Evolutionary conservation across 2,113 vertebrate species (phyloP), one percentile per base, ranked within the genome.

Genomic region (Caretta caretta): DNA sequence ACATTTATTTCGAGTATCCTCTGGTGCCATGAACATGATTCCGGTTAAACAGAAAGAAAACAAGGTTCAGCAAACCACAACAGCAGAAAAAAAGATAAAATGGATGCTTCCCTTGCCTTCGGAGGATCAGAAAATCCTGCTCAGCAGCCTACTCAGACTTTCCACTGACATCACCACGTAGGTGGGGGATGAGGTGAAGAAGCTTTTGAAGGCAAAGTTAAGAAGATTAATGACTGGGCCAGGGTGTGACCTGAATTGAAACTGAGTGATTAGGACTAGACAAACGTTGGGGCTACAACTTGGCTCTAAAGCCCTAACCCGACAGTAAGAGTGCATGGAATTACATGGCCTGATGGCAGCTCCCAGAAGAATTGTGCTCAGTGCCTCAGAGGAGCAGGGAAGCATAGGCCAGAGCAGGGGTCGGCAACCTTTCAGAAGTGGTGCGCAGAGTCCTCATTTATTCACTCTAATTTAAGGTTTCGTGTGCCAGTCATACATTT

Each of bases 101-200:
- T 25, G 8, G 3, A 3, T 20, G 1, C 22, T 3, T n/a, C 81
- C 9, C 4, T 84, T 56, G 24, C 6, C 50, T 86, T 59, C 0
- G 69, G 42, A 38, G 38, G 84, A 6, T 38, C 25, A 59, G 49
- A 87, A 11, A 25, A 88, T 65, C 35, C 25, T 53, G 19, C 27
- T 75, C 1, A 0, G 11, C 35, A 4, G 1, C 5, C 65, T 19
- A 17, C 81, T 6, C 1, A 14, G 87, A 2, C 5, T 90, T 10
- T 13, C 6, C 84, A 13, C 91, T 88, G 20, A 1, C 75, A 22
- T 62, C 7, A 3, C 80, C n/a, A 53, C 16, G 2, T 38, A 22
- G 24, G 65, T 1, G 3, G 38, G 38, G 57, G 24, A 17, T 3
- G 1, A 78, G 5, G 14, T 7, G 1, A 81, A 93, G 8, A 46